Evolutionary conservation across 2,113 vertebrate species (phyloP).

Genomic region (Sialia sialis): DNA sequence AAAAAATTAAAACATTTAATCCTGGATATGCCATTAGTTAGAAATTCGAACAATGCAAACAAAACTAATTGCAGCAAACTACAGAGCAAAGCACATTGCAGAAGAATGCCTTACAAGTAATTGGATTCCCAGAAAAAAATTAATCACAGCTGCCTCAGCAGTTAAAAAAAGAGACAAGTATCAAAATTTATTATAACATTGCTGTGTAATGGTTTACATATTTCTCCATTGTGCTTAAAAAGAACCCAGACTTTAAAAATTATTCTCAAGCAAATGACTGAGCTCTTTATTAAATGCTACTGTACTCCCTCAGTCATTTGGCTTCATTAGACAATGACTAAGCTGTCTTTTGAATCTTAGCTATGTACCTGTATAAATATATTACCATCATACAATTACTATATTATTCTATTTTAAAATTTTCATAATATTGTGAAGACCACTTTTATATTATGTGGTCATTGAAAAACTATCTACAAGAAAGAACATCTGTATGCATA

Average conservation of each 20-base stretch:
- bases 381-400: background rate
- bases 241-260: background rate
- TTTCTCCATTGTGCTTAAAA: background rate
- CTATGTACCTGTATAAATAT: background rate
- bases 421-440: background rate
- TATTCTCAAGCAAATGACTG: background rate
- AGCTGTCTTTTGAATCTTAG: background rate
- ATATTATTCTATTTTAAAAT: background rate
- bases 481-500: background rate
- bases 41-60: background rate
- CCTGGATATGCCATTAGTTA: background rate
- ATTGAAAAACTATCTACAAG: background rate
- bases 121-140: background rate
- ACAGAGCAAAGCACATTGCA: background rate
- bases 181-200: background rate
- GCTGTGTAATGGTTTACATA: background rate
- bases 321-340: background rate
- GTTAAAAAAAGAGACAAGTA: background rate
- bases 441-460: background rate
- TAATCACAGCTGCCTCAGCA: background rate
- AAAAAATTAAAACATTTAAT: background rate
- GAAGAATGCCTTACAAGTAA: background rate
- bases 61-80: background rate
- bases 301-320: background rate
- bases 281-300: background rate